Evolutionary conservation across 2,888 invertebrate species (phyloP), one percentile per base, ranked within the genome.

Genomic region (Neuroscelio doddi): DNA sequence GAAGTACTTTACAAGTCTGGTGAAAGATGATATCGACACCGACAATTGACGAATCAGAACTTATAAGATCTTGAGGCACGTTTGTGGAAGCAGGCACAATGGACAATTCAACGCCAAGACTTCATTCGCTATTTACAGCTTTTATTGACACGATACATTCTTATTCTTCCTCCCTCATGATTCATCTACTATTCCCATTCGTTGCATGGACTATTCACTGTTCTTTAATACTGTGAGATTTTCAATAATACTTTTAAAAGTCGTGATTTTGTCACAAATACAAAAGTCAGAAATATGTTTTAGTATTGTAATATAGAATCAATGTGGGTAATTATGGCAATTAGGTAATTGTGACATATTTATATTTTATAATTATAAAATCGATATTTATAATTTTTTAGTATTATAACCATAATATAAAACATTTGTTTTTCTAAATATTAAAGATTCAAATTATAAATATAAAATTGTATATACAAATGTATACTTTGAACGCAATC

Each of bases 41-140:
- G 42, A 46, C 61, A 50, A 66, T 65, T 66, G 66, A 66, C 66
- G 65, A 56, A 57, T 61, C 61, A 50, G 50, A 51, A 56, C 57
- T 49, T 45, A 51, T 15, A 32, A 55, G 52, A 63, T 65, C 53
- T 69, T 63, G 34, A 64, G 70, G 71, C 73, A 64, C 70, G 72
- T 75, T 69, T 66, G 69, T 47, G 44, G 64, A 68, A 74, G 74
- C 71, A 59, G 56, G 52, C 65, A 70, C 70, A 70, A 72, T 71
- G 55, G 52, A 36, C 64, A 56, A 66, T 58, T 64, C 55, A 44
- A 34, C 46, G 55, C 46, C 61, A 53, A 62, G 62, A 41, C 39
- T 51, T 47, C 64, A 53, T 61, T 58, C 65, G 47, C 69, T 67
- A 73, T 74, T 72, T 72, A 69, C 70, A 55, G 49, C 66, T 53